phyloP scores from a whole-genome alignment of 2,797 vertebrate species.

The Gadopsis marmoratus region DNA sequence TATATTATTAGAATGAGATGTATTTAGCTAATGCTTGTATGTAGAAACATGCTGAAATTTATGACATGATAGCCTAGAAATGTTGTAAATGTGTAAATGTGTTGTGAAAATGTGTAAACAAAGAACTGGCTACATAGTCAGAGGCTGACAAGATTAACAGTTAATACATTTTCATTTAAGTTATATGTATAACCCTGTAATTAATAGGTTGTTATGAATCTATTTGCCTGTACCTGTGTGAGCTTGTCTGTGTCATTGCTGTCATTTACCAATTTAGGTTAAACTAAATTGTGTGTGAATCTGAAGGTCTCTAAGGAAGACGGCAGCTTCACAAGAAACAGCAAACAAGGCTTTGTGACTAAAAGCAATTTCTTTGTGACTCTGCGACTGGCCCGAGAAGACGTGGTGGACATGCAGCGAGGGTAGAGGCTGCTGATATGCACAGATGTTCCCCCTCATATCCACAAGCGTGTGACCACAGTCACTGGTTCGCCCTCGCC shows the following conservation, averaged over 20 bases:
- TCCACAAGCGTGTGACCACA: conserved; percentile 75
- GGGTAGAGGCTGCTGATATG: conserved; percentile 63
- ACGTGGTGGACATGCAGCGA: conserved; percentile 66
- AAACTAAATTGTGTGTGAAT: too few species aligned
- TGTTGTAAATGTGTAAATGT: too few species aligned
- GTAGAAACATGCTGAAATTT: background rate
- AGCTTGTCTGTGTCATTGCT: background rate
- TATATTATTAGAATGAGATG: background rate
- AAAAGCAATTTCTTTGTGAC: conserved; percentile 48
- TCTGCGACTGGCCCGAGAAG: conserved; percentile 50
- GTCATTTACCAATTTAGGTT: background rate
- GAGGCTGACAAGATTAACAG: background rate
- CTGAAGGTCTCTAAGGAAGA: conserved; percentile 3
- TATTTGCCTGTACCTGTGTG: background rate
- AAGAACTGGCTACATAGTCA: background rate
- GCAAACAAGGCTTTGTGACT: conserved; percentile 35
- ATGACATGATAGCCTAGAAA: background rate
- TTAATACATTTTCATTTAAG: background rate
- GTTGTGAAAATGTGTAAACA: background rate
- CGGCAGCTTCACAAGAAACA: background rate
- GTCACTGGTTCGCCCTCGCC: conserved; percentile 69
- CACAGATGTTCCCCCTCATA: conserved; percentile 84
- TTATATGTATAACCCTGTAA: background rate
- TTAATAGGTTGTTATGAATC: background rate
- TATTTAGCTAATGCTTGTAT: background rate